Percentiles rank a stretch among this genome's conserved stretches.
phyloP scores from a whole-genome alignment of 1,140 invertebrate species.

The Charaxes varanes region DNA sequence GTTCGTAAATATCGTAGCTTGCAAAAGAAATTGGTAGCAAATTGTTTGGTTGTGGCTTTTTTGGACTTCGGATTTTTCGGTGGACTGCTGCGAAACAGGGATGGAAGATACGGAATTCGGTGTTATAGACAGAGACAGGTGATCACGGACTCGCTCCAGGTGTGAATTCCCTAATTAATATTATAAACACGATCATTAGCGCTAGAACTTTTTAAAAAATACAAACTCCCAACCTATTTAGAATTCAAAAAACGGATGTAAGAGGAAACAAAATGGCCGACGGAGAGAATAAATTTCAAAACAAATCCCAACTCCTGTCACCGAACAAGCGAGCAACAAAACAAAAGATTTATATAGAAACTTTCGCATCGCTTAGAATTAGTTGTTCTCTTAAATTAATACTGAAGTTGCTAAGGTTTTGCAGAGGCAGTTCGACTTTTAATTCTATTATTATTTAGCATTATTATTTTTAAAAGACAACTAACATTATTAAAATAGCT shows the following conservation, averaged over 20 bases:
- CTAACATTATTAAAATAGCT: too few relatives aligned
- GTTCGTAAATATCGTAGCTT: too few relatives aligned
- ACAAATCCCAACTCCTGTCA: conserved; percentile 54
- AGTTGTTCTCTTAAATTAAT: conserved; percentile 18
- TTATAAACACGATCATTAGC: conserved; percentile 15
- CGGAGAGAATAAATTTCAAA: conserved; percentile 53
- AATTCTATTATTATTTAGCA: conserved; percentile 9
- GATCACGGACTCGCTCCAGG: too few relatives aligned
- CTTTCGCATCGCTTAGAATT: conserved; percentile 18
- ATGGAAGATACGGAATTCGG: too few relatives aligned
- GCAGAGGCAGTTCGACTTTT: conserved; percentile 14
- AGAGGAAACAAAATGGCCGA: conserved; percentile 43
- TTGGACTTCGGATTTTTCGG: too few relatives aligned
- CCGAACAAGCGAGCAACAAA: conserved; percentile 42
- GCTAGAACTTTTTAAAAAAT: conserved; percentile 12
- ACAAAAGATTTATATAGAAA: conserved; percentile 28
- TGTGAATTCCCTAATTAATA: conserved; percentile 17
- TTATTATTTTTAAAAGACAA: too few relatives aligned
- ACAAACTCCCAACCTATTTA: conserved; percentile 26
- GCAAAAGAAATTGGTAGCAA: too few relatives aligned
- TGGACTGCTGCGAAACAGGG: too few relatives aligned
- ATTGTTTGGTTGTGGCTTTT: too few relatives aligned
- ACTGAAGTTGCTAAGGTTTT: conserved; percentile 6
- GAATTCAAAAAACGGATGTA: conserved; percentile 55
- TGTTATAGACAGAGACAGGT: too few relatives aligned